Evolutionary conservation across 2,888 invertebrate genomes (phyloP).

Genomic region (Eupithecia pulchellata): DNA sequence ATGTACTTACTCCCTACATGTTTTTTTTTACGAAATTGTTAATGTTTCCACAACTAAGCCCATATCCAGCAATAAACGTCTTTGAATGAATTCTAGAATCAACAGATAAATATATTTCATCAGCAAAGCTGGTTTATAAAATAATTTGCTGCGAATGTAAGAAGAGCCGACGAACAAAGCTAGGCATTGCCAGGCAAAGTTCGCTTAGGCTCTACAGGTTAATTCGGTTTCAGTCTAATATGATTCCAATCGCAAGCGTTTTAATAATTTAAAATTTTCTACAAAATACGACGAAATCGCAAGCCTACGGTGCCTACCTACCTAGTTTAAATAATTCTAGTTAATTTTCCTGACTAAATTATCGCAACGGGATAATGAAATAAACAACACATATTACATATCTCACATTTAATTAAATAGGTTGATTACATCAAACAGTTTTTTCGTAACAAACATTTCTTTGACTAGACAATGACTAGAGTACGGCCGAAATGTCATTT

Average conservation of each 20-base stretch:
- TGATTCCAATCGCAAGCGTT: neutral
- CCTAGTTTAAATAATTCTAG: neutral
- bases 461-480: conserved; percentile 38
- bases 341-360: neutral
- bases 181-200: neutral
- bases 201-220: neutral
- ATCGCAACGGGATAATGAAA: conserved; percentile 9
- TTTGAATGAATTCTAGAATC: neutral
- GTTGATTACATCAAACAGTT: conserved; percentile 23
- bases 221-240: neutral
- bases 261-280: no score
- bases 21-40: neutral
- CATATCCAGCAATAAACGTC: neutral
- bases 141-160: neutral
- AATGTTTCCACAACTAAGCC: neutral
- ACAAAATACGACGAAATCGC: no score
- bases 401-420: conserved; percentile 25
- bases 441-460: conserved; percentile 11
- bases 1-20: neutral
- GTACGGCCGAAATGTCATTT: conserved; percentile 26
- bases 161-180: neutral
- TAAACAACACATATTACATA: conserved; percentile 12
- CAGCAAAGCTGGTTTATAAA: neutral
- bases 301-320: neutral
- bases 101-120: neutral